Evolutionary conservation across 2,113 vertebrate species (phyloP).

Genomic region (Melanerpes aurifrons): DNA sequence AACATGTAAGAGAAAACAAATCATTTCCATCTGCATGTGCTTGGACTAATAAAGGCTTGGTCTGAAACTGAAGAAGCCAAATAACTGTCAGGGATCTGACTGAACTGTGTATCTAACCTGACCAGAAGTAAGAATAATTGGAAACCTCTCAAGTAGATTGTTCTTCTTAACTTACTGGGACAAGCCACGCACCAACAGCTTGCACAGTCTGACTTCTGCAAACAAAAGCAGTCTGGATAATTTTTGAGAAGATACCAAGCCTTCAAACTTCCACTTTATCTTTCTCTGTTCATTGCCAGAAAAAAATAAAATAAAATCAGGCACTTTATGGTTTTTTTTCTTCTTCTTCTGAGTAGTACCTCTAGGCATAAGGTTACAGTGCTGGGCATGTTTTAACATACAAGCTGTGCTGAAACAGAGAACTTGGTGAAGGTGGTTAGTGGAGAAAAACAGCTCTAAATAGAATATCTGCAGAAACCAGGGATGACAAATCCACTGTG

Average conservation of each 20-base stretch:
- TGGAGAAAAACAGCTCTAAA: background rate
- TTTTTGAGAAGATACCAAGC: constrained; percentile 7
- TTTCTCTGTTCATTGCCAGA: background rate
- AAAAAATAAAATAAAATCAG: background rate
- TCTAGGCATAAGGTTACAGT: constrained; percentile 25
- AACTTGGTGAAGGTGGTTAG: constrained; percentile 21
- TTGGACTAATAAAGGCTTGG: constrained; percentile 23
- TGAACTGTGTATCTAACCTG: constrained; percentile 52
- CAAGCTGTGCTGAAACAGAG: constrained; percentile 2
- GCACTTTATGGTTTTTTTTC: background rate
- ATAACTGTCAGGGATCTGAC: constrained; percentile 36
- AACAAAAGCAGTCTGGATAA: constrained; percentile 41
- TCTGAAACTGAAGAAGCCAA: constrained; percentile 36
- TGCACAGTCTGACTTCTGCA: constrained; percentile 24
- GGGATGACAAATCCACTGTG: constrained; percentile 1
- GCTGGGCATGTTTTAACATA: constrained; percentile 38
- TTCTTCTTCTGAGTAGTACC: background rate
- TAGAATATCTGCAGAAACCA: constrained; percentile 11
- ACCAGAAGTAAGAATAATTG: constrained; percentile 55
- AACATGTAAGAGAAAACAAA: constrained; percentile 47
- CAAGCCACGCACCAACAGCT: constrained; percentile 41
- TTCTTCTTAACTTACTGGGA: constrained; percentile 9
- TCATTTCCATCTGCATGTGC: constrained; percentile 38
- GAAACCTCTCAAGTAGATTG: constrained; percentile 43
- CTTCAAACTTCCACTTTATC: background rate